These are phyloP conservation scores for Serinus canaria DNA, from an alignment of 2,113 vertebrate genomes.

Conservation along the genomic window DNA sequence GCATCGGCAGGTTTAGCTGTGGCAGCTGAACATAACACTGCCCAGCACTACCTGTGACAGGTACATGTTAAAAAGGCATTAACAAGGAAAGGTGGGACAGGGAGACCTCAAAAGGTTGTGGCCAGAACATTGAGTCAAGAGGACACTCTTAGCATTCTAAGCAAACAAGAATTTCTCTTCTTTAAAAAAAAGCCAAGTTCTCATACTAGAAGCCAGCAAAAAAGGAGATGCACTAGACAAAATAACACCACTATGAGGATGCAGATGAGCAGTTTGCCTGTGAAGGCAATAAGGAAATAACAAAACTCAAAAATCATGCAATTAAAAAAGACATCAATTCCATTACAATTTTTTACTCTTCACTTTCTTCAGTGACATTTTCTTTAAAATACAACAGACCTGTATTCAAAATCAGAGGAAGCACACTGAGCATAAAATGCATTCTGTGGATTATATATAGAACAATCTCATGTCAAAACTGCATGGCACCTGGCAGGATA, in stretches of 20 bases:
- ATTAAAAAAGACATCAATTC: not conserved
- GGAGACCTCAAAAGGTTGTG: not conserved
- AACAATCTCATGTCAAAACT: constrained; percentile 42
- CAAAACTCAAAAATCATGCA: not conserved
- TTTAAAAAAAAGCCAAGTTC: not conserved
- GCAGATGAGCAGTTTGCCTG: not conserved
- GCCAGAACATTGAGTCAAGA: not conserved
- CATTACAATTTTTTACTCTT: not conserved
- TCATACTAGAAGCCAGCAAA: not conserved
- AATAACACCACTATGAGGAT: not conserved
- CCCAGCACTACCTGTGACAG: not conserved
- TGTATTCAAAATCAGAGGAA: not conserved
- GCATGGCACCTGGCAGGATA: constrained; percentile 39
- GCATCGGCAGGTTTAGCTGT: not conserved
- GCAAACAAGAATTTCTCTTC: not conserved
- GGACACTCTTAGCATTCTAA: not conserved
- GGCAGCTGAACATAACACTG: not conserved
- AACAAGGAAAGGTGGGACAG: not conserved
- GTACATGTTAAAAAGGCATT: not conserved
- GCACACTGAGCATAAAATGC: not conserved
- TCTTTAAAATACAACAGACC: constrained; percentile 23
- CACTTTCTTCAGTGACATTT: not conserved
- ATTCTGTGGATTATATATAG: not conserved
- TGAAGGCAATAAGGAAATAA: not conserved
- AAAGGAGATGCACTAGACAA: not conserved